Evolutionary conservation across 2,888 invertebrate genomes (phyloP).

Genomic region (Andrena bicolor): DNA sequence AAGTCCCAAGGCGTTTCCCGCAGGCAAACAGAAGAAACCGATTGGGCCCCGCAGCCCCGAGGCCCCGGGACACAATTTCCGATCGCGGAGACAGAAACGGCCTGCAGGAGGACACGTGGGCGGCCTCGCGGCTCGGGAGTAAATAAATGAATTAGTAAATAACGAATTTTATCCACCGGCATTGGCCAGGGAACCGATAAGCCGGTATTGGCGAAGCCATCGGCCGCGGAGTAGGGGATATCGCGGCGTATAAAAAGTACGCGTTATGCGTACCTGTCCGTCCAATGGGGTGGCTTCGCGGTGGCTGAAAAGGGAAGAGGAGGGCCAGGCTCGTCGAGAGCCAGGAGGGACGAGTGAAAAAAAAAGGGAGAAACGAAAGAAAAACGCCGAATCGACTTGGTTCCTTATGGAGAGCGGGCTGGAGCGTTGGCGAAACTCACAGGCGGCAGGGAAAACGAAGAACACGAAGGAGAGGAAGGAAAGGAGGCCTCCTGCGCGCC

Average conservation of each 20-base stretch:
- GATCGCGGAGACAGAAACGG: constrained; percentile 46
- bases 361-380: background rate
- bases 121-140: constrained; percentile 50
- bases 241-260: constrained; percentile 66
- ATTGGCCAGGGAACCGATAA: constrained; percentile 68
- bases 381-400: constrained; percentile 33
- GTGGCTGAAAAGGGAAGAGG: constrained; percentile 15
- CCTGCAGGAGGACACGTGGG: constrained; percentile 47
- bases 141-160: constrained; percentile 70
- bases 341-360: background rate
- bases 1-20: constrained; percentile 1
- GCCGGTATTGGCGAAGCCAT: constrained; percentile 40
- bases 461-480: constrained; percentile 36
- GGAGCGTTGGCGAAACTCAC: constrained; percentile 60
- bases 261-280: constrained; percentile 70
- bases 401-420: constrained; percentile 60
- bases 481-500: background rate
- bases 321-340: constrained; percentile 36
- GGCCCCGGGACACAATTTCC: constrained; percentile 31
- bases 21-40: background rate
- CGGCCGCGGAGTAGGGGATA: constrained; percentile 23
- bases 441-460: constrained; percentile 34
- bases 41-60: background rate
- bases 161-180: constrained; percentile 65
- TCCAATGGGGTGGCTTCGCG: constrained; percentile 62